Conservation (phyloP, 2,888 invertebrate species). For the Tetheella fluctuosa region DNA sequence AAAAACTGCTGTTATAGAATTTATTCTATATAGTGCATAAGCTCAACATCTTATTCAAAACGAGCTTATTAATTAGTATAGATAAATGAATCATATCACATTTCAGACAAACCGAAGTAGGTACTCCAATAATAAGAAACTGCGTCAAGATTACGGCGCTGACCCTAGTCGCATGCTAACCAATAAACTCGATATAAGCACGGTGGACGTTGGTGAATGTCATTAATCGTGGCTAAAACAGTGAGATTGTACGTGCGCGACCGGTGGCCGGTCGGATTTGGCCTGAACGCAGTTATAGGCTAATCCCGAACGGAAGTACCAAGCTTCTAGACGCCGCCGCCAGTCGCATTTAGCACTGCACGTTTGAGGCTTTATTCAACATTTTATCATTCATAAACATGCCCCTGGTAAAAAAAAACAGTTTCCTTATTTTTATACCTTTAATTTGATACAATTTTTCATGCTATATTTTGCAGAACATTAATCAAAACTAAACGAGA, state of each 20-base stretch:
- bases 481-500: too few relatives aligned
- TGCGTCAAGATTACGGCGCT: not conserved
- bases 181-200: constrained; percentile 15
- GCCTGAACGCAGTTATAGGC: constrained; percentile 32
- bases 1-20: too few relatives aligned
- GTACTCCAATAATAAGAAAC: not conserved
- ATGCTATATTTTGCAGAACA: too few relatives aligned
- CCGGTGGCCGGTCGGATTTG: constrained; percentile 40
- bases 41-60: too few relatives aligned
- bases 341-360: constrained; percentile 18
- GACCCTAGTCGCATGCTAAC: not conserved
- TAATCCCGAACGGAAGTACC: constrained; percentile 40
- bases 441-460: too few relatives aligned
- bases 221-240: constrained; percentile 22
- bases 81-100: too few relatives aligned
- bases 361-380: constrained; percentile 11
- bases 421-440: too few relatives aligned
- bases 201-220: constrained; percentile 13
- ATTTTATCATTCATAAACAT: too few relatives aligned
- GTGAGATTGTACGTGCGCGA: constrained; percentile 39
- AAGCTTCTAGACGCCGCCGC: constrained; percentile 17
- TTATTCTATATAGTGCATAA: too few relatives aligned
- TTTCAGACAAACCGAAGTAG: too few relatives aligned
- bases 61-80: too few relatives aligned
- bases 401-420: too few relatives aligned